A percentile compares a stretch with the other conserved stretches of the same genome.
These are phyloP conservation scores for Spea multiplicata DNA, from an alignment of 2,113 vertebrate genomes.

Conservation along the genomic window DNA sequence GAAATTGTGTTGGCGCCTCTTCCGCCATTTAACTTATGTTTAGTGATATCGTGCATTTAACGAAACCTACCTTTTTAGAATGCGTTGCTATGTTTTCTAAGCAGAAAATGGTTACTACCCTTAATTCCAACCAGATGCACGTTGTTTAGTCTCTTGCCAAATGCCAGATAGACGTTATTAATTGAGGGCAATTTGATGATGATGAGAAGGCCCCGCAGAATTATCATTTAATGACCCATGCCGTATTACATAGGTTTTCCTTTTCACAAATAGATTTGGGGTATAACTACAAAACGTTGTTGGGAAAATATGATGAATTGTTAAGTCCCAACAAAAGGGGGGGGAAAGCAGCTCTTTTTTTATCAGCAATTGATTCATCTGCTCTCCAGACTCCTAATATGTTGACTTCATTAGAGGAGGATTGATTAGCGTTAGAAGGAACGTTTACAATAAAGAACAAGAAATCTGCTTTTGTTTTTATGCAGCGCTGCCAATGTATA, in stretches of 20 bases:
- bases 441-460: slow-evolving; percentile 37
- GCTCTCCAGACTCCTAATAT: slow-evolving; percentile 39
- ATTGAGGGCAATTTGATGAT: slow-evolving; percentile 46
- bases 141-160: slow-evolving; percentile 46
- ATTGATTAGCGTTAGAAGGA: slow-evolving; percentile 36
- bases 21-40: too few species aligned
- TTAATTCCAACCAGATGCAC: slow-evolving; percentile 41
- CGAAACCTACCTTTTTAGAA: slow-evolving; percentile 11
- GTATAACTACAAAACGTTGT: slow-evolving; percentile 33
- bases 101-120: slow-evolving; percentile 40
- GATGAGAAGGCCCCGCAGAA: slow-evolving; percentile 39
- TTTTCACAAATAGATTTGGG: slow-evolving; percentile 33
- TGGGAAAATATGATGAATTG: slow-evolving; percentile 36
- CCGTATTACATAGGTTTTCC: slow-evolving; percentile 35
- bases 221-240: slow-evolving; percentile 44
- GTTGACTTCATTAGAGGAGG: slow-evolving; percentile 36
- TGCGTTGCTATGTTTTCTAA: slow-evolving; percentile 34
- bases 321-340: slow-evolving; percentile 13
- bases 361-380: slow-evolving; percentile 38
- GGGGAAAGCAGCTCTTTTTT: slow-evolving; percentile 9
- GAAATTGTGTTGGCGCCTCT: too few species aligned
- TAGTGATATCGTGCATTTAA: slow-evolving; percentile 1
- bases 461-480: slow-evolving; percentile 25
- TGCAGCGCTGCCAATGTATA: slow-evolving; percentile 40
- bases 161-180: slow-evolving; percentile 46